Base-by-base conservation (phyloP, 2,797 vertebrate genomes). In the Mustela erminea region DNA sequence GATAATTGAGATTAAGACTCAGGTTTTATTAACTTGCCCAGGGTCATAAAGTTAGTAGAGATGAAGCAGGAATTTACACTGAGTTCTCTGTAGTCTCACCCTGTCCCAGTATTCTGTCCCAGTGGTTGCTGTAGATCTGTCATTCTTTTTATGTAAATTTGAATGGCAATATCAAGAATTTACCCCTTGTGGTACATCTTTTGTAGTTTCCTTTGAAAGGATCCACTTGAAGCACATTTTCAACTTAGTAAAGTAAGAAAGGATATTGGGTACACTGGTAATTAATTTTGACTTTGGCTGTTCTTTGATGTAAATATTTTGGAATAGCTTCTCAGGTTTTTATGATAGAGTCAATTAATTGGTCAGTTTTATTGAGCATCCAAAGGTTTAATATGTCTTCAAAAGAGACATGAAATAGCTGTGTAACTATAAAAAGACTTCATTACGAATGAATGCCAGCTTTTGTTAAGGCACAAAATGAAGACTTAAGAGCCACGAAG, bases 311-410 rank as follows among this genome's bases (percentile, higher is more conserved):
- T 89, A 95, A 94, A 96, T 72, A 82, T 91, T 92, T 97, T 81
- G 62, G 14, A 92, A 78, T 68, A 87, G 46, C 64, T 92, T 89
- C 83, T 94, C 20, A 70, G 72, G 87, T 64, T 93, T 96, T 95
- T 88, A 85, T 60, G 90, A 94, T 56, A 85, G 60, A 84, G 72
- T 81, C 85, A 93, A 35, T 95, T 95, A 97, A 96, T 89, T 95
- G 95, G 84, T 96, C 54, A 52, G 87, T 97, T 92, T 96, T 93
- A 93, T 92, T 52, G 95, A 90, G 58, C 29, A 54, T 46, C n/a
- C 87, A 88, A 15, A 97, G 75, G 68, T 88, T 96, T 96, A 96
- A 83, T 97, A 12, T 29, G n/a, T 95, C 89, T 96, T 93, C 72
- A 82, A 56, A 95, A 93, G 89, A 96, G 89, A 95, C 87, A 70